Evolutionary conservation across 2,113 vertebrate genomes (phyloP).

Genomic region (Saiga tatarica): DNA sequence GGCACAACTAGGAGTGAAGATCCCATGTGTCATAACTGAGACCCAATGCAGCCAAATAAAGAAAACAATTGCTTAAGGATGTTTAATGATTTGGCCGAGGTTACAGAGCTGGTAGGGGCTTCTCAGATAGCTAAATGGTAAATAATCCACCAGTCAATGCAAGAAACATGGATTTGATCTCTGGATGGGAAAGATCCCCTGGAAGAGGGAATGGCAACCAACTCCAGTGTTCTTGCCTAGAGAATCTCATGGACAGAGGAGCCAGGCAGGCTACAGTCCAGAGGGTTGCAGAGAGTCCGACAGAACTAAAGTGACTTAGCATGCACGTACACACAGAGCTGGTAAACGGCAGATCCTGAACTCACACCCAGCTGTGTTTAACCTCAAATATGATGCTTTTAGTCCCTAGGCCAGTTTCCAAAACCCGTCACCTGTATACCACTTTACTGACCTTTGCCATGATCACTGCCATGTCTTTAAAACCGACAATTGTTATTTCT

Average conservation of each 20-base stretch:
- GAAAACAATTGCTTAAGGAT: not conserved
- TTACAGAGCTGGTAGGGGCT: not conserved
- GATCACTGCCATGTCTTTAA: not conserved
- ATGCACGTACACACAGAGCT: not conserved
- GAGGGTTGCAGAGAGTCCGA: not conserved
- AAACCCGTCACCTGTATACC: not conserved
- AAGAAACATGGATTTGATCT: not conserved
- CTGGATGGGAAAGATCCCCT: not conserved
- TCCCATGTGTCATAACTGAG: not conserved
- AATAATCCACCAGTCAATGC: not conserved
- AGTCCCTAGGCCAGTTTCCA: not conserved
- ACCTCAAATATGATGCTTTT: not conserved
- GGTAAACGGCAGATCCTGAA: not conserved
- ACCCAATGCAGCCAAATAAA: not conserved
- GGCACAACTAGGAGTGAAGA: not conserved
- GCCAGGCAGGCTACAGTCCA: not conserved
- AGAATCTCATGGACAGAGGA: not conserved
- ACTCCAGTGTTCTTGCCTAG: not conserved
- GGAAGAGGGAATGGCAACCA: not conserved
- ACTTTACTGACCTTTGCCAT: not conserved
- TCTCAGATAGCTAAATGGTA: not conserved
- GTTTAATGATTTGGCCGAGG: not conserved
- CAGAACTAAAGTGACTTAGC: not conserved
- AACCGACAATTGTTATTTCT: not conserved
- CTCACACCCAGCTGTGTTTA: not conserved